Conservation (phyloP, 2,113 vertebrate genomes). For the Paratilapia polleni region DNA sequence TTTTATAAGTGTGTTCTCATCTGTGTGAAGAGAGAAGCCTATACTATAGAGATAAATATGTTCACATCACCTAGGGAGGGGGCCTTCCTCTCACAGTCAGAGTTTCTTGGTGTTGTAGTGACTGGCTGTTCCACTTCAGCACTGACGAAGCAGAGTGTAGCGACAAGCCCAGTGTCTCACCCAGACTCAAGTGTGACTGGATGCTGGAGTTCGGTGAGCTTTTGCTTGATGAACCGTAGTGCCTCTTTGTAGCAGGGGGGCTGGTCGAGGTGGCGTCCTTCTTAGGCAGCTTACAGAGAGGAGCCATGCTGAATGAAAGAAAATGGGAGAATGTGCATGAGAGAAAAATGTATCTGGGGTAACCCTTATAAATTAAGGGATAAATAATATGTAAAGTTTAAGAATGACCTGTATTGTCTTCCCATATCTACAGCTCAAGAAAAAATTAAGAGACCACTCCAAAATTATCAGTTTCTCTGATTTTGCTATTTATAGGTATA, state of each 20-base stretch:
- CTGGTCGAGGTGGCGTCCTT: neutral
- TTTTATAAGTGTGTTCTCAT: slow-evolving; percentile 15
- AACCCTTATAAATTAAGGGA: neutral
- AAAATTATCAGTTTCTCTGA: too few relatives aligned
- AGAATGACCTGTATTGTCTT: neutral
- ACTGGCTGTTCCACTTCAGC: slow-evolving; percentile 34
- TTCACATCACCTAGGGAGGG: neutral
- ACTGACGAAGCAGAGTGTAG: neutral
- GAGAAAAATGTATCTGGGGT: neutral
- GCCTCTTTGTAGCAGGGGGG: slow-evolving; percentile 9
- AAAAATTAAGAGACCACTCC: too few relatives aligned
- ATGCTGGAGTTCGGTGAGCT: neutral
- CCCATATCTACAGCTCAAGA: neutral
- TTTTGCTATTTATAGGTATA: too few relatives aligned
- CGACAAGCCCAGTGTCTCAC: slow-evolving; percentile 2
- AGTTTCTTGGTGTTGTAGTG: slow-evolving; percentile 19
- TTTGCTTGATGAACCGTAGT: slow-evolving; percentile 22
- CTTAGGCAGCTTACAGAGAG: slow-evolving; percentile 2
- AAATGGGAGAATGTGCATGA: neutral
- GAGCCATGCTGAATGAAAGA: slow-evolving; percentile 7
- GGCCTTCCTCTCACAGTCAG: slow-evolving; percentile 14
- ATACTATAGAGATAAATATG: neutral
- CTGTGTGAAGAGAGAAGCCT: slow-evolving; percentile 4
- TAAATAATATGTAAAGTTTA: neutral
- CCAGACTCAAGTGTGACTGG: slow-evolving; percentile 23